Base-by-base conservation (phyloP, 1,140 invertebrate species). In the Nymphalis io region DNA sequence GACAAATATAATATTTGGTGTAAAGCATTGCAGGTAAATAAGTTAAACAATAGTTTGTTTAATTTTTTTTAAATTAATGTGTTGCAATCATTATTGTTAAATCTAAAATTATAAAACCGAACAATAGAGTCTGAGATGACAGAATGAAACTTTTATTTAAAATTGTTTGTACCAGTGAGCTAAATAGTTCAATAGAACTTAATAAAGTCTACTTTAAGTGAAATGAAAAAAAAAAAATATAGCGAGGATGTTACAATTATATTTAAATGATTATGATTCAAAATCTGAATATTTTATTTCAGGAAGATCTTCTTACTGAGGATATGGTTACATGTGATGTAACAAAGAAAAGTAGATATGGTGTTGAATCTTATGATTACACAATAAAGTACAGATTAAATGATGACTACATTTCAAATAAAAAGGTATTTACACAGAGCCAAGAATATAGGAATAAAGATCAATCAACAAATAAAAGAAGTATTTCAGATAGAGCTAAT, bases 401-500 rank as follows among this genome's bases (percentile, higher is more conserved):
- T 75, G 84, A 91, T 80, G 79, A 83, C 48, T 86, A 81, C 85
- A 72, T 83, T 68, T 82, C 86, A 69, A 33, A 33, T 33, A 88
- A 89, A 68, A 89, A 88, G 73, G 75, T 87, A 59, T 91, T 90
- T 73, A 80, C 78, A 67, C 84, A 81, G 59, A 80, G 75, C 70
- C 62, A 77, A 68, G 74, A 76, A 44, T 67, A 78, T 23, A 77
- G 74, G 58, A 48, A 57, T 46, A 76, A 62, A 66, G 79, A 86
- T 13, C 66, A 75, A 10, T 60, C 76, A 60, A 84, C 81, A 44
- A 91, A 90, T 76, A 95, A 95, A 88, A 89, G 94, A 76, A 94
- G 92, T 61, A 88, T 92, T 75, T 81, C 85, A 58, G 94, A 95
- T 55, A 92, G 94, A 76, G 84, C 84, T 58, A 94, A 95, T 88